A percentile compares a stretch with the other conserved stretches of the same genome.
phyloP scores from a whole-genome alignment of 2,797 vertebrate species.

The Lagorchestes hirsutus region DNA sequence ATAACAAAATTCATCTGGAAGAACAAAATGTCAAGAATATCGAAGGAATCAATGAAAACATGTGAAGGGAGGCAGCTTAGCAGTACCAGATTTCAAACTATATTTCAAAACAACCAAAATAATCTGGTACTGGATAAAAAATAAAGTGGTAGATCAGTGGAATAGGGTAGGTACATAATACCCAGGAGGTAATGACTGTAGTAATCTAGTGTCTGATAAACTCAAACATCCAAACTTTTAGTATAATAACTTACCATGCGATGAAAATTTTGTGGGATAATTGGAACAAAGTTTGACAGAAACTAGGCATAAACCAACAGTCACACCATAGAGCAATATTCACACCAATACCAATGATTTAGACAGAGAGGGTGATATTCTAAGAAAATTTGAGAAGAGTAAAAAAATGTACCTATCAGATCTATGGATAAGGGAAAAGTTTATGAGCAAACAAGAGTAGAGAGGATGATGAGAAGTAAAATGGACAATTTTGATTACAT shows the following conservation, averaged over 20 bases:
- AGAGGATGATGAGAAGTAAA: not conserved
- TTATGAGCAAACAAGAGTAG: not conserved
- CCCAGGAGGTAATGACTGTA: no score
- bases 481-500: not conserved
- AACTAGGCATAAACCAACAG: not conserved
- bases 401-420: not conserved
- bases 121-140: no score
- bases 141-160: no score
- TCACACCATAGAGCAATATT: no score
- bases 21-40: not conserved
- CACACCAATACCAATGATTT: no score
- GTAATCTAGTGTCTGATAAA: no score
- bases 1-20: no score
- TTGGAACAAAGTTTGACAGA: not conserved
- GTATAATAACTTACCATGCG: not conserved
- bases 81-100: not conserved
- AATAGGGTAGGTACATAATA: no score
- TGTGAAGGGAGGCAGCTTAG: no score
- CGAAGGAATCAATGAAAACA: no score
- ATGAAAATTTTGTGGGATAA: not conserved
- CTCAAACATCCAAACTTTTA: no score
- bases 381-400: not conserved
- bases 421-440: not conserved
- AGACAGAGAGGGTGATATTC: no score
- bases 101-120: not conserved